Evolutionary conservation across 2,888 invertebrate species (phyloP).

Genomic region (Drosophila meridionalis): DNA sequence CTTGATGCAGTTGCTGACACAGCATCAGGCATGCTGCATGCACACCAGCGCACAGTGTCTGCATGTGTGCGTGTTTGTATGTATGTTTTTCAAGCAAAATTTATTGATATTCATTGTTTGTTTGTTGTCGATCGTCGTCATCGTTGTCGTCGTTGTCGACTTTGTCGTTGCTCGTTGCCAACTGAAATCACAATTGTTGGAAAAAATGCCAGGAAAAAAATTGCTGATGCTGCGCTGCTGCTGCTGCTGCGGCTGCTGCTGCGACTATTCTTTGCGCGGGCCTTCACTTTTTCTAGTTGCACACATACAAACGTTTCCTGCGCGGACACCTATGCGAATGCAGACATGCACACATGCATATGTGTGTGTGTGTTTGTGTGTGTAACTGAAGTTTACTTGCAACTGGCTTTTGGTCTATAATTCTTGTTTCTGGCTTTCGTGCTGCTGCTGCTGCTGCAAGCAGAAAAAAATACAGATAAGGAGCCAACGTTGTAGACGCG

Average conservation of each 20-base stretch:
- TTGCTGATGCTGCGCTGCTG: conserved; percentile 46
- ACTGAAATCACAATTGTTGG: conserved; percentile 69
- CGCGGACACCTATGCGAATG: conserved; percentile 40
- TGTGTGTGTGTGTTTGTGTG: conserved; percentile 9
- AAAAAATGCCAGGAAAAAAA: conserved; percentile 30
- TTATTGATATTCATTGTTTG: conserved; percentile 72
- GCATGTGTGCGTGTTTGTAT: conserved; percentile 24
- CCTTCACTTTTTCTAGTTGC: conserved; percentile 66
- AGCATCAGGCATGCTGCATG: conserved; percentile 46
- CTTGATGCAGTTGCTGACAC: conserved; percentile 57
- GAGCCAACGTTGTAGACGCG: conserved; percentile 56
- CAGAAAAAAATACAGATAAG: conserved; percentile 58
- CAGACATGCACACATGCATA: background rate
- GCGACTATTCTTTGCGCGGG: conserved; percentile 16
- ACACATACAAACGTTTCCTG: conserved; percentile 53
- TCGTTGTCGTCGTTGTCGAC: conserved; percentile 49
- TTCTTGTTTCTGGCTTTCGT: conserved; percentile 78
- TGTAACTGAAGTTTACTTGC: conserved; percentile 52
- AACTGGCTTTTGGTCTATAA: conserved; percentile 79
- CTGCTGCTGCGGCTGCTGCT: conserved; percentile 52
- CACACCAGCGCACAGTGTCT: conserved; percentile 3
- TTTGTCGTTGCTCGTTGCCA: conserved; percentile 51
- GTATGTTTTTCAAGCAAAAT: conserved; percentile 63
- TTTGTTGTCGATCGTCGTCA: conserved; percentile 65
- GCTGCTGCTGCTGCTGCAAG: conserved; percentile 27